Conservation (phyloP, 2,888 invertebrate species). For the Laothoe populi region DNA sequence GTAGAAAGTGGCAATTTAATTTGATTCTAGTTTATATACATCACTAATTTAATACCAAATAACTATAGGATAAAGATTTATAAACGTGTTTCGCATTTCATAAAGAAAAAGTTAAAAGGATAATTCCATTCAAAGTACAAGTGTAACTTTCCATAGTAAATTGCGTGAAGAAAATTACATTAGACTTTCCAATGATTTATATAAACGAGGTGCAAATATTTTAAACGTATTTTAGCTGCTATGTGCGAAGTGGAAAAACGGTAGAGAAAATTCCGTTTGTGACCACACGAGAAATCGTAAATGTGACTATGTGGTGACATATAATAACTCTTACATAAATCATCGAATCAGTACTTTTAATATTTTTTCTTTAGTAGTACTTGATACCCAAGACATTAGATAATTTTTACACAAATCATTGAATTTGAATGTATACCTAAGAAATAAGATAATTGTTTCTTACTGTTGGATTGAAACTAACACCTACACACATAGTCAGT, state of each 20-base stretch:
- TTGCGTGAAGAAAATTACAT: constrained; percentile 41
- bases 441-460: no score
- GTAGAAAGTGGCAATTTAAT: no score
- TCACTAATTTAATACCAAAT: background rate
- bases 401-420: no score
- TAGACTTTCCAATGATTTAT: constrained; percentile 56
- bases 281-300: background rate
- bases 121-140: constrained; percentile 27
- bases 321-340: background rate
- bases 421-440: no score
- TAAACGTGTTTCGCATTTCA: background rate
- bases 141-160: constrained; percentile 30
- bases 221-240: constrained; percentile 5
- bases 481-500: no score
- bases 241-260: constrained; percentile 16
- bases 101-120: constrained; percentile 27
- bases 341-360: background rate
- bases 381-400: no score
- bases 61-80: background rate
- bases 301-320: background rate
- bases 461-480: no score
- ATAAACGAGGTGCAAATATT: constrained; percentile 35
- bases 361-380: background rate
- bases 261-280: constrained; percentile 21
- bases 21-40: no score